Base-by-base conservation (phyloP, 2,113 vertebrate species). In the Elgaria multicarinata region DNA sequence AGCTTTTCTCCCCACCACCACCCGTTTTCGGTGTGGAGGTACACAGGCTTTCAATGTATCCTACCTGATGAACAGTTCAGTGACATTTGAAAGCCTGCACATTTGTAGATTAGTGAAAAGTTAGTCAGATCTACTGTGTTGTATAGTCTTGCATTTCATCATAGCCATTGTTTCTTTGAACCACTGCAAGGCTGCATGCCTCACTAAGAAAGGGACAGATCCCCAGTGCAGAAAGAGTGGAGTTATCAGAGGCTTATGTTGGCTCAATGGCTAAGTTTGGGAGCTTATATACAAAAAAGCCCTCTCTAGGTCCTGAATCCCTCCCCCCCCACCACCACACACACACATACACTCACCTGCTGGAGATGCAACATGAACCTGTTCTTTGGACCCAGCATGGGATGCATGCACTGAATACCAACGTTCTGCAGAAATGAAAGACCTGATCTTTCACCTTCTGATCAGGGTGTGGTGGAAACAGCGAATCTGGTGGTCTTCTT, bases 401-500 rank as follows among this genome's bases (percentile, higher is more conserved):
- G 58, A 14, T 10, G 0, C 36, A 0, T 1, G 0, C 90, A 75
- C 46, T 92, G 91, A 94, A 91, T 93, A 16, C 86, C 22, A 89
- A 58, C 0, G 5, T 55, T 50, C 79, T 1, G 67, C 82, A 87
- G 85, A 72, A 79, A 72, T 85, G 83, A 82, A 83, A 86, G 67
- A 71, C 39, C 92, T 91, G 91, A 93, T 93, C 90, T 92, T 90
- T 93, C 90, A 91, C 83, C 91, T 90, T 74, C 83, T 0, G 33
- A 39, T 33, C 90, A 79, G 83, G 83, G 62, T 90, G 77, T 0
- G 6, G 58, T 26, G 89, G 91, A 94, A 94, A 82, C 2, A 0
- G 91, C 85, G 0, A 93, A 92, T 92, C 91, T 0, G 94, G 95
- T 94, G 95, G 95, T 93, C 95, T 83, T 62, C 89, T 89, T 86